phyloP scores from a whole-genome alignment of 2,113 vertebrate genomes.

The Calonectris borealis region DNA sequence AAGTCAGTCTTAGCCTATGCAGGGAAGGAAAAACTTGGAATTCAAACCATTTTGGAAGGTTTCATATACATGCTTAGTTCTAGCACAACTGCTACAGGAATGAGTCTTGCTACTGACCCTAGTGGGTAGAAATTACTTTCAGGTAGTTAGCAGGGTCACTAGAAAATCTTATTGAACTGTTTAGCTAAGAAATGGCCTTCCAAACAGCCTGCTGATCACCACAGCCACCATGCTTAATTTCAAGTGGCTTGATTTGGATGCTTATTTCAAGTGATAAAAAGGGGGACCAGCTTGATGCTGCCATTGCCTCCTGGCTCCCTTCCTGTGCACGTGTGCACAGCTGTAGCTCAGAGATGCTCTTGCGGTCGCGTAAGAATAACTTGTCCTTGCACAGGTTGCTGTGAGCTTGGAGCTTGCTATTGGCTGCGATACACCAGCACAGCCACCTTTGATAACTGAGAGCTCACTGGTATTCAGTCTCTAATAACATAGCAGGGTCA shows the following conservation, averaged over 20 bases:
- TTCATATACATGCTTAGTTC: neutral
- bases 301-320: neutral
- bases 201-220: neutral
- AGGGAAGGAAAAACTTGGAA: neutral
- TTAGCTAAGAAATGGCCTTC: neutral
- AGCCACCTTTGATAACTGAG: slow-evolving; percentile 46
- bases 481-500: neutral
- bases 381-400: slow-evolving; percentile 28
- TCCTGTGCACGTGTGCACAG: neutral
- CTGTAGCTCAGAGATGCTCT: slow-evolving; percentile 4
- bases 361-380: neutral
- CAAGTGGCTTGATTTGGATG: neutral
- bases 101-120: neutral
- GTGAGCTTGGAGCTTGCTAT: neutral
- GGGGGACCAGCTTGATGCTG: neutral
- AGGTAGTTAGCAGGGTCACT: neutral
- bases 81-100: neutral
- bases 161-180: neutral
- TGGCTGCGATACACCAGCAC: neutral
- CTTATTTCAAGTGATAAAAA: neutral
- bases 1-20: neutral
- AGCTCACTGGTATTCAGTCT: slow-evolving; percentile 27
- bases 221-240: neutral
- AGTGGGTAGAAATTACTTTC: neutral
- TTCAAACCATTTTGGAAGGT: neutral